phyloP scores from a whole-genome alignment of 2,888 invertebrate genomes.

The Acheta domesticus region DNA sequence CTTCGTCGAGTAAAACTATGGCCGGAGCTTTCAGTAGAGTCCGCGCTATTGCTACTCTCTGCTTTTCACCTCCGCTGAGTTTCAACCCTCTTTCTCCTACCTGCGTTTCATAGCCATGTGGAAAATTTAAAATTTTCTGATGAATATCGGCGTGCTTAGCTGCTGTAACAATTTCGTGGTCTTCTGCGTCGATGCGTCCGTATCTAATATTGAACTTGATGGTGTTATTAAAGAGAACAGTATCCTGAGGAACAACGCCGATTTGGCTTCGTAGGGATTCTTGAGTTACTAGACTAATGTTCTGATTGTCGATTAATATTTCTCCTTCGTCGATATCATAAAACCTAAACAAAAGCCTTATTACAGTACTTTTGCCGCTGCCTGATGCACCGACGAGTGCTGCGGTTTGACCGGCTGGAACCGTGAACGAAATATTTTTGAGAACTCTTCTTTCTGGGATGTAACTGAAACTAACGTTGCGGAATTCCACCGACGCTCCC shows the following conservation, averaged over 20 bases:
- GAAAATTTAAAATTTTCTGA: constrained; percentile 84
- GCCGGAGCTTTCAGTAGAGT: constrained; percentile 89
- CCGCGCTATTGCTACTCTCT: constrained; percentile 93
- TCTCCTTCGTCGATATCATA: constrained; percentile 89
- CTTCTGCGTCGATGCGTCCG: constrained; percentile 72
- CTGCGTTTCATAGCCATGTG: constrained; percentile 81
- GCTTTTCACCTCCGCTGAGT: constrained; percentile 96
- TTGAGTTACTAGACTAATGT: constrained; percentile 81
- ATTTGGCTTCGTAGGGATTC: constrained; percentile 78
- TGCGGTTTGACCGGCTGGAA: constrained; percentile 80
- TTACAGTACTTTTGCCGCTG: constrained; percentile 93
- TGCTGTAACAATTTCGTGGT: constrained; percentile 81
- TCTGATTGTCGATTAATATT: constrained; percentile 84
- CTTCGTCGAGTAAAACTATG: constrained; percentile 91
- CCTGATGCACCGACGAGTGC: constrained; percentile 84
- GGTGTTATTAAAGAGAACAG: constrained; percentile 89
- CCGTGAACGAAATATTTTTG: constrained; percentile 72
- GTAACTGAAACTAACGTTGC: constrained; percentile 87
- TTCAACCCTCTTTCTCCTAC: constrained; percentile 94
- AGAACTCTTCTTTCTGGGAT: constrained; percentile 71
- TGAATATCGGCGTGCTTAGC: constrained; percentile 93
- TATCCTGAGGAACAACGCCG: constrained; percentile 96
- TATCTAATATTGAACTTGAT: constrained; percentile 95
- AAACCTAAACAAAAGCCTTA: constrained; percentile 91
- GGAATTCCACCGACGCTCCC: constrained; percentile 76